Percentiles rank a stretch among this genome's conserved stretches.
phyloP scores from a whole-genome alignment of 2,888 invertebrate species.

The Xestia c-nigrum region DNA sequence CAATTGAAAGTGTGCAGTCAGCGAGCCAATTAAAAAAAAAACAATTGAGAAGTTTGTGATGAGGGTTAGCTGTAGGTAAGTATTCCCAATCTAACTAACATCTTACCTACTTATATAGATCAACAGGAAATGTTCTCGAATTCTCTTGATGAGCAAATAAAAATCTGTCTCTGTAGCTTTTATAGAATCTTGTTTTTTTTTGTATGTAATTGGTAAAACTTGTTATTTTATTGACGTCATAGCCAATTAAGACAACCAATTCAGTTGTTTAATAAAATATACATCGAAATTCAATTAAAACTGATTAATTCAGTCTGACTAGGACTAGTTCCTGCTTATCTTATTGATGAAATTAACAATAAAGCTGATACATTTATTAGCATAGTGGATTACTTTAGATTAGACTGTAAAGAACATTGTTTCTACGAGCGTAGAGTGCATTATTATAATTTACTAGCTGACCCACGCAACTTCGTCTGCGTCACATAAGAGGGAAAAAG shows the following conservation, averaged over 20 bases:
- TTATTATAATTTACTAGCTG: neutral
- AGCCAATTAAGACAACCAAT: neutral
- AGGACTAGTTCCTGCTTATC: neutral
- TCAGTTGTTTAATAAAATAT: slow-evolving; percentile 3
- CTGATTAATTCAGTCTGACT: neutral
- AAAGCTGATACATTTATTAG: slow-evolving; percentile 7
- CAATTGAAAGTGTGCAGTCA: slow-evolving; percentile 44
- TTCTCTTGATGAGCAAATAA: neutral
- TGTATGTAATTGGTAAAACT: neutral
- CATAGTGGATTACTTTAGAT: neutral
- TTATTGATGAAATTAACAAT: neutral
- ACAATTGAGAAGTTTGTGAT: neutral
- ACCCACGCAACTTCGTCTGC: too few species aligned
- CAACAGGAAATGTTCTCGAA: slow-evolving; percentile 2
- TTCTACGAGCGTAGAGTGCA: neutral
- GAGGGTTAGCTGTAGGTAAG: neutral
- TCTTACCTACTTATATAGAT: too few species aligned
- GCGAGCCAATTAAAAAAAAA: slow-evolving; percentile 28
- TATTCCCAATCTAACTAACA: neutral
- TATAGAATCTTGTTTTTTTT: slow-evolving; percentile 6
- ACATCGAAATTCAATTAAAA: neutral
- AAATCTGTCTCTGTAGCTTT: neutral
- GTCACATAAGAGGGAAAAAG: too few species aligned
- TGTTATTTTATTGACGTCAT: neutral
- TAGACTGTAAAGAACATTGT: neutral